phyloP scores from a whole-genome alignment of 1,140 invertebrate genomes.

The Lerema accius region DNA sequence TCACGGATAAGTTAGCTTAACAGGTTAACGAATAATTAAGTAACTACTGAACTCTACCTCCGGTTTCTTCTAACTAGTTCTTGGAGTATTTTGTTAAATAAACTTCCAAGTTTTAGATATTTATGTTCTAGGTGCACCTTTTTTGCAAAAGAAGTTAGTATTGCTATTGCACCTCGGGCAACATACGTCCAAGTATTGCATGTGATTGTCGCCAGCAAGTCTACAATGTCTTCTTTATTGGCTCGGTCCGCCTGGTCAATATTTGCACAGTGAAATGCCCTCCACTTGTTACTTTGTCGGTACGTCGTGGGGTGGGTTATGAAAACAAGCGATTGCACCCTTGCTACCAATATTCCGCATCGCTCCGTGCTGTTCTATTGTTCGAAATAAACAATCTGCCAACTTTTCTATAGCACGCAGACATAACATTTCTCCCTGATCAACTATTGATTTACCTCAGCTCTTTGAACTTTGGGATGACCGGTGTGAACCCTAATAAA shows the following conservation, averaged over 20 bases:
- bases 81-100: too few relatives aligned
- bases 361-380: constrained; percentile 20
- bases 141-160: background rate
- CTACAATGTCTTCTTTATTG: constrained; percentile 21
- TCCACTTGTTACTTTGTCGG: constrained; percentile 28
- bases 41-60: too few relatives aligned
- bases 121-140: too few relatives aligned
- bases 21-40: too few relatives aligned
- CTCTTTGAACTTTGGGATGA: background rate
- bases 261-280: constrained; percentile 23
- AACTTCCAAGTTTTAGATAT: too few relatives aligned
- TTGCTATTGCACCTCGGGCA: background rate
- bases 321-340: constrained; percentile 32
- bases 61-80: too few relatives aligned
- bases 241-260: constrained; percentile 25
- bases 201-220: constrained; percentile 4
- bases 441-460: constrained; percentile 2
- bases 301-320: constrained; percentile 21
- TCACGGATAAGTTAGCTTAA: too few relatives aligned
- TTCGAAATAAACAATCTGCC: constrained; percentile 24
- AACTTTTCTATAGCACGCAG: constrained; percentile 12
- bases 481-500: too few relatives aligned
- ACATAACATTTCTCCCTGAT: constrained; percentile 7
- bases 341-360: constrained; percentile 30
- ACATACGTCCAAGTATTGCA: background rate